These are phyloP conservation scores for Pterois miles DNA, from an alignment of 2,797 vertebrate genomes.

Conservation along the genomic window DNA sequence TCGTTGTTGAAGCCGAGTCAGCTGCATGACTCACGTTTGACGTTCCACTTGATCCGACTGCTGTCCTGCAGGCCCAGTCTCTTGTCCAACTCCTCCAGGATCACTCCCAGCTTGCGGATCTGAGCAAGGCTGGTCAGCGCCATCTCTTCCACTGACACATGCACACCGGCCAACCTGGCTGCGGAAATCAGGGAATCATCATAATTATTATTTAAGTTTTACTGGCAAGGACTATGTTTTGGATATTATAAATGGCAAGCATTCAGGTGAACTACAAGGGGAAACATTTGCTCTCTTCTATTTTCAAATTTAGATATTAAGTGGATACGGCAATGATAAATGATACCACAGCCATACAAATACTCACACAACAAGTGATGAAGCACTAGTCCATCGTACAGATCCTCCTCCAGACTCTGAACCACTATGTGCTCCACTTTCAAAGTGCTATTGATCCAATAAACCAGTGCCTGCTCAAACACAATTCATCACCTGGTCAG, in stretches of 20 bases:
- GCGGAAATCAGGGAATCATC: background rate
- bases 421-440: conserved; percentile 91
- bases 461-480: conserved; percentile 82
- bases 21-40: conserved; percentile 85
- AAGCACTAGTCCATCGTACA: conserved; percentile 94
- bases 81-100: conserved; percentile 83
- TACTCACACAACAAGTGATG: conserved; percentile 93
- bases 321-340: conserved; percentile 6
- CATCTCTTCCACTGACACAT: conserved; percentile 88
- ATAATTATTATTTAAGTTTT: background rate
- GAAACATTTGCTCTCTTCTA: too few relatives aligned
- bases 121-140: conserved; percentile 85
- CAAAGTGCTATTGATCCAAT: conserved; percentile 92
- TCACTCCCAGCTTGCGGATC: conserved; percentile 85
- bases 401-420: conserved; percentile 91
- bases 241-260: background rate
- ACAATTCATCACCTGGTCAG: conserved; percentile 59
- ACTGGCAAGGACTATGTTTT: background rate
- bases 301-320: conserved; percentile 16
- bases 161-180: conserved; percentile 83
- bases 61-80: conserved; percentile 78
- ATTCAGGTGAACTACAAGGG: background rate
- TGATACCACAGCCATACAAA: background rate
- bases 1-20: conserved; percentile 12
- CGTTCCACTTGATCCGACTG: conserved; percentile 84